Conservation (phyloP, 2,113 vertebrate genomes). For the Heliornis fulica region DNA sequence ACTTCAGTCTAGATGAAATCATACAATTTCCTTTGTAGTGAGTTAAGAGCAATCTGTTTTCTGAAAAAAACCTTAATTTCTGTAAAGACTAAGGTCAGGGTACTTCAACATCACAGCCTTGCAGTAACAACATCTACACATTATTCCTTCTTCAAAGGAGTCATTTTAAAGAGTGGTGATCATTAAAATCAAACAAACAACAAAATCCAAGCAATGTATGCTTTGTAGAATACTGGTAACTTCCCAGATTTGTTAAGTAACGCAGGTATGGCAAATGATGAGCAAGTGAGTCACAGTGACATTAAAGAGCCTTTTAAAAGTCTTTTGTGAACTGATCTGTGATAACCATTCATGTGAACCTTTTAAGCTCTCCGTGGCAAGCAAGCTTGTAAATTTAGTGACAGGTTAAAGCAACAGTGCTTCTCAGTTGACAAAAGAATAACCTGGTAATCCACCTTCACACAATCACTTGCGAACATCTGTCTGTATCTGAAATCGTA, state of each 20-base stretch:
- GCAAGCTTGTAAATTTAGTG: not conserved
- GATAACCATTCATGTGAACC: not conserved
- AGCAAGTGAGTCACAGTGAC: not conserved
- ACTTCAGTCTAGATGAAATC: not conserved
- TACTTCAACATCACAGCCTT: not conserved
- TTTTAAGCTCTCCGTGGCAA: not conserved
- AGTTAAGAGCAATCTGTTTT: not conserved
- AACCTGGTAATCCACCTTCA: not conserved
- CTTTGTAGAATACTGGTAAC: fast-evolving
- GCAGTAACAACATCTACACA: not conserved
- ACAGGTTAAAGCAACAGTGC: not conserved
- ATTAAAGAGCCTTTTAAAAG: not conserved
- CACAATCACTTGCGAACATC: not conserved
- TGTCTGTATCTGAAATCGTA: not conserved
- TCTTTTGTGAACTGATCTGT: not conserved
- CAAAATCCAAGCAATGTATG: fast-evolving
- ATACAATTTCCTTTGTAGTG: not conserved
- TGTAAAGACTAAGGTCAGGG: not conserved
- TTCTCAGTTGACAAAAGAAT: not conserved
- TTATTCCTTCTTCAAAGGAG: not conserved
- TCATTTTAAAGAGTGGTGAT: not conserved
- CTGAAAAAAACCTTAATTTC: not conserved
- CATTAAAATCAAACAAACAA: not conserved
- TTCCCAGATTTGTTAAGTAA: not conserved
- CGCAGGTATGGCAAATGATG: not conserved